Evolutionary conservation across 2,888 invertebrate genomes (phyloP).

Genomic region (Noctua comes): DNA sequence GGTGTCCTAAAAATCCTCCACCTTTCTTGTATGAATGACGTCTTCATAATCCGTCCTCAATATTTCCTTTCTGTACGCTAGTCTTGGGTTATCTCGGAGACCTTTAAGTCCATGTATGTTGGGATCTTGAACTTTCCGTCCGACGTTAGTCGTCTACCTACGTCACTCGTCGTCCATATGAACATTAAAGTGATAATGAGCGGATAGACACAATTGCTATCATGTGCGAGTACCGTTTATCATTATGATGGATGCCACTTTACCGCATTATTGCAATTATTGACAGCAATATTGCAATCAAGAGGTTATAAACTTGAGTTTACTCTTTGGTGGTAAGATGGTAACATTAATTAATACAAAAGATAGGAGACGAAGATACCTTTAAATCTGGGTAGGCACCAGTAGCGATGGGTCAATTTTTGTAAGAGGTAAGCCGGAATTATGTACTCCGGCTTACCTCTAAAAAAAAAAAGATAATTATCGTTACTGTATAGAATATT

Average conservation of each 20-base stretch:
- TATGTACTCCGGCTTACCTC: too few species aligned
- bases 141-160: constrained; percentile 5
- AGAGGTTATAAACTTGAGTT: constrained; percentile 21
- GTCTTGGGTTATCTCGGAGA: constrained; percentile 26
- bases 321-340: constrained; percentile 13
- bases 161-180: constrained; percentile 32
- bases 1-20: neutral
- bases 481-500: too few species aligned
- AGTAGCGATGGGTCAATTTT: too few species aligned
- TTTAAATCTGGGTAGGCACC: neutral
- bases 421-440: too few species aligned
- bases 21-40: neutral
- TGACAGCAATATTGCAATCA: constrained; percentile 42
- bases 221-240: constrained; percentile 24
- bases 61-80: neutral
- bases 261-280: constrained; percentile 34
- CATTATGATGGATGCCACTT: constrained; percentile 28
- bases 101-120: neutral
- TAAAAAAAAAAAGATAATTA: too few species aligned
- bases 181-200: constrained; percentile 38
- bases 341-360: neutral
- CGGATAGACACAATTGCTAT: constrained; percentile 44
- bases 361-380: neutral
- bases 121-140: constrained; percentile 34
- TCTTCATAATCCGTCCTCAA: neutral